These are phyloP conservation scores for Sardina pilchardus DNA, from an alignment of 2,113 vertebrate species.

Conservation along the genomic window DNA sequence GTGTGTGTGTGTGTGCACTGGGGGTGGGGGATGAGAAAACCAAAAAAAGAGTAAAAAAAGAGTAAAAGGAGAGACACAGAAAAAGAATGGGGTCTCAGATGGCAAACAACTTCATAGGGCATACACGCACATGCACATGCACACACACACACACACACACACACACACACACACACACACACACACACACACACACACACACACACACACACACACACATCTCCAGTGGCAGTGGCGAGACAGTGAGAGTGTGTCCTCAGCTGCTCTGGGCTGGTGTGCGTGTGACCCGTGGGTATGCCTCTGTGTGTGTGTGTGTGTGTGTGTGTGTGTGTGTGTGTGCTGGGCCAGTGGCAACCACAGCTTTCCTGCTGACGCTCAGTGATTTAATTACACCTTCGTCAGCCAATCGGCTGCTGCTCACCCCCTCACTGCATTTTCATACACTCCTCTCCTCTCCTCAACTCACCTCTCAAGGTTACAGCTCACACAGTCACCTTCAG, in stretches of 20 bases:
- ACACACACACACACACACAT: constrained; percentile 24
- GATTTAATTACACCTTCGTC: constrained; percentile 99
- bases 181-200: not conserved
- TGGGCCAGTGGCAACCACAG: constrained; percentile 79
- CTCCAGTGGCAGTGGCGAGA: constrained; percentile 39
- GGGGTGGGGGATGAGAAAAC: not conserved
- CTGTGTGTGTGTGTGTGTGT: constrained; percentile 26
- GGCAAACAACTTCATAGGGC: constrained; percentile 6
- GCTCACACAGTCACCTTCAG: constrained; percentile 92
- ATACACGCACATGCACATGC: constrained; percentile 8
- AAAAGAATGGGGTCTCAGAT: constrained; percentile 15
- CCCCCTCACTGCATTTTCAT: constrained; percentile 99
- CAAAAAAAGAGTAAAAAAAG: not conserved
- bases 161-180: not conserved
- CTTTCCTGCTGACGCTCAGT: constrained; percentile 99
- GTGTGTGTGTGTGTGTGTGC: constrained; percentile 33
- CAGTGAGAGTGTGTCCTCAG: constrained; percentile 68
- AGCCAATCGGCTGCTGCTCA: constrained; percentile 75
- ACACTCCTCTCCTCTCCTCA: constrained; percentile 82
- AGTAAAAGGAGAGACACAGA: not conserved
- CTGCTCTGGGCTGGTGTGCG: constrained; percentile 66
- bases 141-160: constrained; percentile 8
- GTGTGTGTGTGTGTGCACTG: not conserved
- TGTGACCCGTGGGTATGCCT: constrained; percentile 23
- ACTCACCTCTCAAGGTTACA: constrained; percentile 91